Evolutionary conservation across 2,113 vertebrate species (phyloP), one percentile per base, ranked within the genome.

Genomic region (Tupaia chinensis): DNA sequence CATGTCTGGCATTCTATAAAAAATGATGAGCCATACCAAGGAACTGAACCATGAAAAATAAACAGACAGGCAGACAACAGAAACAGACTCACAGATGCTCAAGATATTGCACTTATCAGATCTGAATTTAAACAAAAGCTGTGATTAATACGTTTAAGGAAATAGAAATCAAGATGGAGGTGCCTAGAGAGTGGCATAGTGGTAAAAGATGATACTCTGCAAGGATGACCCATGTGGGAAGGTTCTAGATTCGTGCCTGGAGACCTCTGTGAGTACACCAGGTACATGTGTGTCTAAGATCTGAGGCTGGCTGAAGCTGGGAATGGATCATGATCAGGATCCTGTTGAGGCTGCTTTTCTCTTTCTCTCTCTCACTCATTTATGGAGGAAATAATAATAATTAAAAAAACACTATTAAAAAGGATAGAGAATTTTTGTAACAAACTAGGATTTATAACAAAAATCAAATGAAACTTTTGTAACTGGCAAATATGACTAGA

Each of bases 391-490:
- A 44, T 44, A 44, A 44, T 44, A 44, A 44, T 44, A 44, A 44
- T 44, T 32, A 2, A 32, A 44, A 44, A 44, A 44, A 44, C 44
- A 44, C 44, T 44, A 44, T 44, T 44, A 44, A 44, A 44, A 44
- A 44, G 44, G 44, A 44, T 44, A 5, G 44, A 60, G 56, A 85
- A 68, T 29, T 88, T 85, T 74, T 91, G 81, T 60, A 90, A 94
- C 22, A 94, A 93, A 89, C 1, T 93, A 7, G 32, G 94, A 90
- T 81, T 81, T 93, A 58, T 85, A 84, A 86, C 77, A 94, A 94
- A 17, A 91, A 82, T 58, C 54, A 74, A 93, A 74, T 58, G 20
- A 72, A 84, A 90, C 78, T 85, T 72, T 78, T 93, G 85, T 61
- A 85, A 89, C 61, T 87, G 25, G 85, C 66, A 95, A 82, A 65